These are phyloP conservation scores for Prolemur simus DNA, from an alignment of 2,113 vertebrate genomes.

Conservation along the genomic window DNA sequence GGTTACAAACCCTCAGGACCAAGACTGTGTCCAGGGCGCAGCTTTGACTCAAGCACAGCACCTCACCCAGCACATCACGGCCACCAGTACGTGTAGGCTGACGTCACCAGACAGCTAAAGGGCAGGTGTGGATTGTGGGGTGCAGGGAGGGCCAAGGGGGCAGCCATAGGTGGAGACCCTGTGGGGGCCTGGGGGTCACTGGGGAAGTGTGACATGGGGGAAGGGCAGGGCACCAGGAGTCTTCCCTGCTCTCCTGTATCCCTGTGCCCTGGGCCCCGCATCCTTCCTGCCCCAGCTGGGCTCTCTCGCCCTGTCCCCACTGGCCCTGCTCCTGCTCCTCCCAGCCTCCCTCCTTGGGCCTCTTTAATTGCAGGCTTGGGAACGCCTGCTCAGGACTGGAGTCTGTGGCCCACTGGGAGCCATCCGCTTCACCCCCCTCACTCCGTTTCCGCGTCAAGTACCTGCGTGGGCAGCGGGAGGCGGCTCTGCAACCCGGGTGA, in stretches of 20 bases:
- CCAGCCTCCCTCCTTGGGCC: background rate
- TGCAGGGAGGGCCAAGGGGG: background rate
- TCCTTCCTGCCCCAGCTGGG: background rate
- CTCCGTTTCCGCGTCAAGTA: background rate
- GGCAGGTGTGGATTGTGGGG: background rate
- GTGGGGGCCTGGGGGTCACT: background rate
- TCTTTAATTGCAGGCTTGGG: constrained; percentile 64
- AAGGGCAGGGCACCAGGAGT: background rate
- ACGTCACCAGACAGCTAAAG: background rate
- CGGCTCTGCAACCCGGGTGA: background rate
- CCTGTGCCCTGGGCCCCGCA: background rate
- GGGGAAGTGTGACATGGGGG: background rate
- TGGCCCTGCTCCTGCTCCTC: background rate
- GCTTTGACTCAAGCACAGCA: background rate
- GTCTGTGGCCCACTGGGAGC: background rate
- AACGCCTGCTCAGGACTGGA: background rate
- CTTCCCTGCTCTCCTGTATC: background rate
- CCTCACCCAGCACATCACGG: background rate
- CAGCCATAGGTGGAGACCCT: background rate
- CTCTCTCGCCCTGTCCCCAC: background rate
- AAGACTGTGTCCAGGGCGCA: background rate
- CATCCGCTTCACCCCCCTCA: background rate
- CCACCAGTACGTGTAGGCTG: background rate
- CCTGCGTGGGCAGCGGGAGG: background rate
- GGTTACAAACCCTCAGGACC: too few relatives aligned